A percentile compares a stretch with the other conserved stretches of the same genome.
Evolutionary conservation across 2,888 invertebrate species (phyloP).

Genomic region (Ornithoptera alexandrae): DNA sequence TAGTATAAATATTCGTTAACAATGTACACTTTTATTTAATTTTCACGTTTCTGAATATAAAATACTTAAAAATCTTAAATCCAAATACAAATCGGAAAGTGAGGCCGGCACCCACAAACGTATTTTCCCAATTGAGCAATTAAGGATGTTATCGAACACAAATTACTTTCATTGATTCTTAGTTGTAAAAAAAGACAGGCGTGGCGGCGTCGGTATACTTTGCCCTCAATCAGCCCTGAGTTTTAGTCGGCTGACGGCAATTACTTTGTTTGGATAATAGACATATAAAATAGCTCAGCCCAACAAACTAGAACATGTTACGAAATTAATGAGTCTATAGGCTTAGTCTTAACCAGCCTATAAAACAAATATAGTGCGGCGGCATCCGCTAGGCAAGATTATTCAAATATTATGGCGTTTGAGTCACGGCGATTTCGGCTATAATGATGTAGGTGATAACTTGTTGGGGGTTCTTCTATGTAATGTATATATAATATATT

Average conservation of each 20-base stretch:
- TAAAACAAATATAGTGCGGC: not conserved
- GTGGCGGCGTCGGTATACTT: constrained; percentile 35
- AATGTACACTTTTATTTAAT: not conserved
- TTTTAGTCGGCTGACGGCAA: constrained; percentile 27
- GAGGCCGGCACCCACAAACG: too few species aligned
- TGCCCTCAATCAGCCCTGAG: constrained; percentile 31
- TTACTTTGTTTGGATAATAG: constrained; percentile 26
- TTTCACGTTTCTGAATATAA: not conserved
- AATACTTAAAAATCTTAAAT: not conserved
- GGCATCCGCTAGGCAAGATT: not conserved
- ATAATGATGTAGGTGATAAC: not conserved
- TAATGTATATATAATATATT: too few species aligned
- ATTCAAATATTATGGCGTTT: not conserved
- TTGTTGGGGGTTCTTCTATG: too few species aligned
- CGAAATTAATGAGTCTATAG: constrained; percentile 2
- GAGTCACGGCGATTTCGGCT: not conserved
- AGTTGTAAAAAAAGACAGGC: constrained; percentile 33
- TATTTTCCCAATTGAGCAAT: constrained; percentile 23
- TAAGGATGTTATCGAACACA: constrained; percentile 31
- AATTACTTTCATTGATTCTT: constrained; percentile 33
- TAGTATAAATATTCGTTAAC: not conserved
- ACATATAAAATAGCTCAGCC: not conserved
- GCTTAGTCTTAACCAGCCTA: not conserved
- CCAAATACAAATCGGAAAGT: not conserved
- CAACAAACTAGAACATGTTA: constrained; percentile 5